Evolutionary conservation across 2,888 invertebrate species (phyloP).

Genomic region (Pandemis heparana): DNA sequence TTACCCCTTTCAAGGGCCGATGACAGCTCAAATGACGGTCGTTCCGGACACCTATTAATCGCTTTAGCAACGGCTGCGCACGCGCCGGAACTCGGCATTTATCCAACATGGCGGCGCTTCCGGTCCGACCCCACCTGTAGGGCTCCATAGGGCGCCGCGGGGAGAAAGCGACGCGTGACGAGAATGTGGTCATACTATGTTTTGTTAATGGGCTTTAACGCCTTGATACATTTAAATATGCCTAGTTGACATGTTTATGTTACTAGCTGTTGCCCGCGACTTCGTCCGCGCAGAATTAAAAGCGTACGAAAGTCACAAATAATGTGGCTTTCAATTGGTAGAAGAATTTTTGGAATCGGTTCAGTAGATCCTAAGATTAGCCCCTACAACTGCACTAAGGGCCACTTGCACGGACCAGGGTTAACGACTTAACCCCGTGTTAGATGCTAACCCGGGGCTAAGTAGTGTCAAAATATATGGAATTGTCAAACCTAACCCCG

Average conservation of each 20-base stretch:
- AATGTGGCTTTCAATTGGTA: no score
- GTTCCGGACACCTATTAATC: slow-evolving; percentile 24
- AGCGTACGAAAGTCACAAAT: no score
- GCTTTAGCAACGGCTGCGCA: slow-evolving; percentile 12
- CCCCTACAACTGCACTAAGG: no score
- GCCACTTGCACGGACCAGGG: no score
- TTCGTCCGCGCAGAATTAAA: no score
- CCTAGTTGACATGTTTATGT: background rate
- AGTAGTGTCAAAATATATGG: no score
- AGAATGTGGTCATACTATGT: background rate
- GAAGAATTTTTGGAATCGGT: no score
- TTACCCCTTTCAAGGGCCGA: slow-evolving; percentile 8
- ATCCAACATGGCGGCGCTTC: slow-evolving; percentile 25
- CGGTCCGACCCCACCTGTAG: slow-evolving; percentile 15
- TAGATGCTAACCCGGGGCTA: no score
- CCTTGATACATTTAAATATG: background rate
- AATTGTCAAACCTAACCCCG: no score
- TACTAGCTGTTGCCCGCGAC: no score
- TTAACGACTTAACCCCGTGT: no score
- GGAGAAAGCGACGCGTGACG: slow-evolving; percentile 24
- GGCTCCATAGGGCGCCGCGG: background rate
- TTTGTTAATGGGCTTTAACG: slow-evolving; percentile 6
- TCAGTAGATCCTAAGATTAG: no score
- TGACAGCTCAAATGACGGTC: slow-evolving; percentile 17
- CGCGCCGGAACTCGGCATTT: slow-evolving; percentile 24